These are phyloP conservation scores for Venturia canescens DNA, from an alignment of 1,140 invertebrate genomes.

Conservation along the genomic window DNA sequence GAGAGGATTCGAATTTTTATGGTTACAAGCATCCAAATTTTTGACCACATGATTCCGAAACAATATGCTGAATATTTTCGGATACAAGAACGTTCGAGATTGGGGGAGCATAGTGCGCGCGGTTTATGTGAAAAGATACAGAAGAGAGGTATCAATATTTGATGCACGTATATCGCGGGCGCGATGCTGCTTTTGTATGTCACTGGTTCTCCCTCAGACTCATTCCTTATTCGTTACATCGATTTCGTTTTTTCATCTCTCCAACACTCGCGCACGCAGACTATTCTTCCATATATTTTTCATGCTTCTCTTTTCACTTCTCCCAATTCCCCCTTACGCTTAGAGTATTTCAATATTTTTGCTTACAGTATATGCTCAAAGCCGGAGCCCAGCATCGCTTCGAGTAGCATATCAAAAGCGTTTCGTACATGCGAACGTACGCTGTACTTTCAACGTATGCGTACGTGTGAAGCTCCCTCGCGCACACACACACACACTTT, in stretches of 20 bases:
- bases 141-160: conserved; percentile 45
- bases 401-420: background rate
- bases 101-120: background rate
- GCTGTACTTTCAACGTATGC: background rate
- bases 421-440: background rate
- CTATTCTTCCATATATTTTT: background rate
- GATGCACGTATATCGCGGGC: conserved; percentile 23
- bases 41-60: too few relatives aligned
- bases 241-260: background rate
- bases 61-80: background rate
- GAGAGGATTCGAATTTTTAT: too few relatives aligned
- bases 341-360: conserved; percentile 35
- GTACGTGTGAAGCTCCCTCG: background rate
- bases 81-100: background rate
- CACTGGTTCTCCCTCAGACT: conserved; percentile 7
- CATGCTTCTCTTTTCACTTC: background rate
- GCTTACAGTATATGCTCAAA: background rate
- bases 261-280: background rate
- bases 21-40: too few relatives aligned
- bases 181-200: conserved; percentile 11
- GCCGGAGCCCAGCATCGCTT: conserved; percentile 11
- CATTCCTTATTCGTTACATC: background rate
- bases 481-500: background rate
- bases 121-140: background rate
- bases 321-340: background rate